Percentiles rank a stretch among this genome's conserved stretches.
phyloP scores from a whole-genome alignment of 2,888 invertebrate species.

The Thera obeliscata region DNA sequence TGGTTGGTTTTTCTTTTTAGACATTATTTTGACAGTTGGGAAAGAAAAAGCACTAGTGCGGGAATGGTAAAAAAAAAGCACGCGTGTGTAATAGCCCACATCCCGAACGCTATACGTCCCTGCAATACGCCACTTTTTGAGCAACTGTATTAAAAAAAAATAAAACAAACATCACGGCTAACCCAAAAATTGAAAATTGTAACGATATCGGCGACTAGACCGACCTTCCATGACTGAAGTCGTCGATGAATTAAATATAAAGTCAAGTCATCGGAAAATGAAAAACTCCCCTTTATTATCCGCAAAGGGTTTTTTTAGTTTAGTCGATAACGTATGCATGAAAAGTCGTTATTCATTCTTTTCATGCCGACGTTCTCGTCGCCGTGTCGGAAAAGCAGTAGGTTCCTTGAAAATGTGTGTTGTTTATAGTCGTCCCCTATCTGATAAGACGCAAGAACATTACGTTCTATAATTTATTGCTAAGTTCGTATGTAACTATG shows the following conservation, averaged over 20 bases:
- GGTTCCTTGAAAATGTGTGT: constrained; percentile 36
- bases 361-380: constrained; percentile 26
- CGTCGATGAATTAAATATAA: constrained; percentile 64
- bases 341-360: constrained; percentile 47
- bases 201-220: constrained; percentile 39
- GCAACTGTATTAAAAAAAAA: too few species aligned
- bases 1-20: too few species aligned
- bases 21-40: too few species aligned
- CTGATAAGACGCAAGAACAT: constrained; percentile 41
- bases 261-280: constrained; percentile 49
- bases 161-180: constrained; percentile 5
- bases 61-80: too few species aligned
- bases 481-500: constrained; percentile 38
- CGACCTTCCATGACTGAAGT: constrained; percentile 70
- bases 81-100: too few species aligned
- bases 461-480: constrained; percentile 41
- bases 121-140: too few species aligned
- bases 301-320: constrained; percentile 73
- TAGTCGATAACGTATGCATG: constrained; percentile 72
- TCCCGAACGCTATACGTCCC: too few species aligned
- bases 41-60: too few species aligned
- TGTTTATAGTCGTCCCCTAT: constrained; percentile 40
- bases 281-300: constrained; percentile 65
- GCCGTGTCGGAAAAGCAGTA: constrained; percentile 32
- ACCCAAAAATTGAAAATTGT: constrained; percentile 20